Evolutionary conservation across 2,888 invertebrate genomes (phyloP), one percentile per base, ranked within the genome.

Genomic region (Thymelicus lineola): DNA sequence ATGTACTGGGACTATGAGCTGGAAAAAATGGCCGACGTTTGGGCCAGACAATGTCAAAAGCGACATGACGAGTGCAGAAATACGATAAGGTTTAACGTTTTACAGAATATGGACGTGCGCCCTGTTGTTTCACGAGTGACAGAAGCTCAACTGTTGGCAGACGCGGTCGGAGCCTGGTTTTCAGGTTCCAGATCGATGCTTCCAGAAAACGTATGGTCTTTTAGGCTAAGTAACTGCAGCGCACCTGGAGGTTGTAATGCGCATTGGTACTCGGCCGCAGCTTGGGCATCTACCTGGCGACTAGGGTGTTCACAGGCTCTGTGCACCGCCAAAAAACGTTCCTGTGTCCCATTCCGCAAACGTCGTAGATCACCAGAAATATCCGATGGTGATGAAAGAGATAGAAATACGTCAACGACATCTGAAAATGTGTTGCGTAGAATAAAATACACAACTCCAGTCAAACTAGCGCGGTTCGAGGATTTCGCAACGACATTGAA

Each of bases 1-100:
- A 85, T 94, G 87, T 94, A 93, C 73, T 94, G 94, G 94, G 94
- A 94, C 70, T 86, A 87, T 70, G 94, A 94, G 74, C 82, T 94
- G 0, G 94, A 94, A 71, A 78, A 84, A 35, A 88, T 86, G 86
- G 94, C 94, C 0, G 92, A 93, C 48, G 79, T 87, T 6, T 94
- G 94, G 94, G 94, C 93, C 0, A 86, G 94, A 9, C 92, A 93
- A 70, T 94, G 94, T 73, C 93, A 90, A 73, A 91, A 92, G 71
- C 82, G 91, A n/a, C 94, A 94, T 71, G 93, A 93, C 58, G 93
- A 93, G 73, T 93, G 93, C 73, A 85, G 93, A 72, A 92, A 92
- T 73, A 93, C 90, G 0, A 78, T 92, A 17, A 79, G 92, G 48
- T 93, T 90, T 73, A 91, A 91, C 63, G 93, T 90, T 9, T 77